phyloP scores from a whole-genome alignment of 2,113 vertebrate species.

The Brachypteracias leptosomus region DNA sequence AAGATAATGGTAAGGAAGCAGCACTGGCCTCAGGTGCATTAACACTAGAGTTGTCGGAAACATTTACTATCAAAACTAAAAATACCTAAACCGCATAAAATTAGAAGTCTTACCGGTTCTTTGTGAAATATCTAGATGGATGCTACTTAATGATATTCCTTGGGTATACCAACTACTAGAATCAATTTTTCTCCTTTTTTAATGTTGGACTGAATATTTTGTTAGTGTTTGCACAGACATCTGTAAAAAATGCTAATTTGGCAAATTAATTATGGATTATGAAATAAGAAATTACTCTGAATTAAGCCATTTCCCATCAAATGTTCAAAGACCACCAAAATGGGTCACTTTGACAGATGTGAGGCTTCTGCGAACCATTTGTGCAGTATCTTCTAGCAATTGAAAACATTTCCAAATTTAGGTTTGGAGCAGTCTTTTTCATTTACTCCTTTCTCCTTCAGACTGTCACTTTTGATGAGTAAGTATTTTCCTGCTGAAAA shows the following conservation, averaged over 20 bases:
- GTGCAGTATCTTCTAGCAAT: not conserved
- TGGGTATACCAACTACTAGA: not conserved
- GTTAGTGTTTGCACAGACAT: not conserved
- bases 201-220: not conserved
- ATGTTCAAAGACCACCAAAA: not conserved
- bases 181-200: not conserved
- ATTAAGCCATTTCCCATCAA: not conserved
- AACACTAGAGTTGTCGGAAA: not conserved
- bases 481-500: not conserved
- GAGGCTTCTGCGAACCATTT: not conserved
- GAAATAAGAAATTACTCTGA: not conserved
- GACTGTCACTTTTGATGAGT: not conserved
- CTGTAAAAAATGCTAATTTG: not conserved
- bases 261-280: not conserved
- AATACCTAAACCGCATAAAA: not conserved
- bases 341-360: not conserved
- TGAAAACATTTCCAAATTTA: not conserved
- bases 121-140: not conserved
- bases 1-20: not conserved
- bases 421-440: not conserved
- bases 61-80: not conserved
- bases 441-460: constrained; percentile 10
- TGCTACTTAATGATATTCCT: not conserved
- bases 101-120: not conserved
- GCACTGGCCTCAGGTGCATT: not conserved